Evolutionary conservation across 1,140 invertebrate genomes (phyloP), one percentile per base, ranked within the genome.

Genomic region (Dufourea novaeangliae): DNA sequence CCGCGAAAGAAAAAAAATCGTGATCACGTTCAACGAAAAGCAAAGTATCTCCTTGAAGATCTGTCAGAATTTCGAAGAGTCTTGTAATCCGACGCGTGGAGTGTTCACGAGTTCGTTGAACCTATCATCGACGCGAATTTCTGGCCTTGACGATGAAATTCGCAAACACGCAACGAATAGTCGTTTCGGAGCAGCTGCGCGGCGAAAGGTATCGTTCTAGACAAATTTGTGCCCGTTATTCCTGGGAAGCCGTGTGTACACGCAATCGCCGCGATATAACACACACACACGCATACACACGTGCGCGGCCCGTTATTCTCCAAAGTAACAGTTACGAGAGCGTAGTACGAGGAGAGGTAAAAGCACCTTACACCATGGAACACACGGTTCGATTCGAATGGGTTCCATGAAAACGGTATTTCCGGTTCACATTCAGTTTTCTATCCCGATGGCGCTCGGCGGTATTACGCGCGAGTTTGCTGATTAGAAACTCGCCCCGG

Each of bases 341-440:
- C 61, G 25, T 20, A 17, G 67, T 41, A 12, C 5, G 56, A 64
- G 8, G 64, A 20, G 71, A 39, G 57, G 46, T 57, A 37, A 86
- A n/a, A 84, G 63, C 82, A 88, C 84, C 87, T 71, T 81, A 75
- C 63, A 44, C 50, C 37, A 57, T 66, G 78, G 68, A 68, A 69
- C 59, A 66, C 3, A 69, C 62, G 66, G 44, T 87, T 89, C 83
- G 87, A 89, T 89, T 83, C 88, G 77, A 82, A 86, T 83, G 84
- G 82, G 76, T 80, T 80, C 86, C 87, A 85, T 89, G 88, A 88
- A 89, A 87, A 89, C 88, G 87, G 80, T 80, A 85, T 85, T 90
- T 90, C 88, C 88, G 88, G 88, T 88, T 90, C 85, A 89, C 88
- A 89, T 89, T 83, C 80, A 79, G 83, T 83, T 80, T 80, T 79